Evolutionary conservation across 2,797 vertebrate genomes (phyloP).

Genomic region (Tokudaia muenninki): DNA sequence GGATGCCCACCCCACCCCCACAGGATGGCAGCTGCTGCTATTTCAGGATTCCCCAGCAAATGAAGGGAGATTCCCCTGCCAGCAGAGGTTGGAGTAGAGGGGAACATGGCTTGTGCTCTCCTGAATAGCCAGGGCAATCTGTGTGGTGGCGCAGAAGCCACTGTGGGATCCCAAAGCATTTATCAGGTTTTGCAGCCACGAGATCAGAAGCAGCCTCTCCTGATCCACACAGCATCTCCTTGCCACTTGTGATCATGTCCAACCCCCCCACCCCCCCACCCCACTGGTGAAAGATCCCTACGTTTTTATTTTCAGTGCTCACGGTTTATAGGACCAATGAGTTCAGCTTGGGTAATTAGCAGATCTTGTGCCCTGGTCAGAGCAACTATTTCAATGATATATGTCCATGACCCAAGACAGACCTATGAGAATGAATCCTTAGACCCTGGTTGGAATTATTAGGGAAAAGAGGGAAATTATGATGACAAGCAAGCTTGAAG

Average conservation of each 20-base stretch:
- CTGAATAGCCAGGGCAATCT: not conserved
- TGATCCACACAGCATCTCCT: not conserved
- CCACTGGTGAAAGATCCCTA: not conserved
- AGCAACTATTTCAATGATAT: not conserved
- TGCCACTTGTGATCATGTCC: fast-evolving
- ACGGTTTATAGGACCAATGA: not conserved
- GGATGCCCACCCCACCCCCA: not conserved
- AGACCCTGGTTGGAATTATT: not conserved
- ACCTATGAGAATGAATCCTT: not conserved
- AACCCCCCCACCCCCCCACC: not conserved
- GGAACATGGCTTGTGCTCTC: not conserved
- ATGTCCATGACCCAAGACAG: not conserved
- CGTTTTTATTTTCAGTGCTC: not conserved
- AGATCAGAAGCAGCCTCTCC: not conserved
- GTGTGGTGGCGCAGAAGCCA: not conserved
- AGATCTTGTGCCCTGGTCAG: not conserved
- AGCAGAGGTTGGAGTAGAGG: not conserved
- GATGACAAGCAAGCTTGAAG: not conserved
- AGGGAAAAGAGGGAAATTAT: not conserved
- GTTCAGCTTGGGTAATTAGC: not conserved
- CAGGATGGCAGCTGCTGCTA: fast-evolving
- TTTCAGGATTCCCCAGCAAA: not conserved
- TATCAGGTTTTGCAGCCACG: not conserved
- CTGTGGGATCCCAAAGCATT: not conserved
- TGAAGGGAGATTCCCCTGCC: not conserved